Conservation (phyloP, 2,888 invertebrate genomes). For the Limenitis camilla region DNA sequence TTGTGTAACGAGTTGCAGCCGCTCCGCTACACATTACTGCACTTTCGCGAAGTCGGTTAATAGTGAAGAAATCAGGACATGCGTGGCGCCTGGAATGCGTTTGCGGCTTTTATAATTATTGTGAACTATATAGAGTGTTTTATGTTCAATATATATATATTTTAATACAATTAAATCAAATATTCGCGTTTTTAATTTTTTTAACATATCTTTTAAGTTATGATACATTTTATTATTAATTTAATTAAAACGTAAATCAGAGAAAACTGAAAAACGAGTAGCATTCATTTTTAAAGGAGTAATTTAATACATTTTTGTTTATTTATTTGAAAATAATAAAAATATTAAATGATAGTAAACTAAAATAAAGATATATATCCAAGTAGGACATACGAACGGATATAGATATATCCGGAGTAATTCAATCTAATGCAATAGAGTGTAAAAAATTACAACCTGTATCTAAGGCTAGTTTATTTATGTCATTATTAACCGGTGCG, state of each 20-base stretch:
- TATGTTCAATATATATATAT: background rate
- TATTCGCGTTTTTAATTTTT: no score
- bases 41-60: constrained; percentile 21
- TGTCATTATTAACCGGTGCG: constrained; percentile 73
- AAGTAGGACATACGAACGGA: background rate
- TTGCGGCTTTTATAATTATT: constrained; percentile 49
- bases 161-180: no score
- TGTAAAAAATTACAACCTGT: constrained; percentile 38
- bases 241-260: no score
- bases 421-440: background rate
- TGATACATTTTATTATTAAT: no score
- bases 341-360: background rate
- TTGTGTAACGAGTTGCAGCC: constrained; percentile 5
- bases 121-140: constrained; percentile 34
- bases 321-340: background rate
- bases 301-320: no score
- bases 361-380: background rate
- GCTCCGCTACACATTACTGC: constrained; percentile 3
- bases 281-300: no score
- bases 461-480: constrained; percentile 59
- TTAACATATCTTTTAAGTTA: no score
- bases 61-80: constrained; percentile 26
- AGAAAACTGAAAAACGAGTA: no score
- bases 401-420: background rate
- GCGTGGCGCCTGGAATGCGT: constrained; percentile 62